These are phyloP conservation scores for Hydractinia symbiolongicarpus DNA, from an alignment of 30 jellyfish, hydroid and myxozoan species.

Conservation along the genomic window DNA sequence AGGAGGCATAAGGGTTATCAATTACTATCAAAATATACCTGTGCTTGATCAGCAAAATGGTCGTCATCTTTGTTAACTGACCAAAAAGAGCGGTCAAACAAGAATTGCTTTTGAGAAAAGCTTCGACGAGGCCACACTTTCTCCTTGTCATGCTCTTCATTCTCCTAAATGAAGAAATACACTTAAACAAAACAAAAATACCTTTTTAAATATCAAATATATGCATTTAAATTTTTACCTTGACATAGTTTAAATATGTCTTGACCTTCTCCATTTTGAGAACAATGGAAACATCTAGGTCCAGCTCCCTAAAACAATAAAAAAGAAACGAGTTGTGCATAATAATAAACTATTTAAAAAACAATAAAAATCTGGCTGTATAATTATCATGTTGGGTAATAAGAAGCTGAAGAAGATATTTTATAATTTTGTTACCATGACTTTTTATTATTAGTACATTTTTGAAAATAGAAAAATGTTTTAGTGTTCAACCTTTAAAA, in stretches of 20 bases:
- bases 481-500: too few species aligned
- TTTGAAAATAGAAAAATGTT: too few species aligned
- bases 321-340: neutral
- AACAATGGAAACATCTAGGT: conserved; percentile 46
- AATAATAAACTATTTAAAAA: neutral
- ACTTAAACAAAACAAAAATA: neutral
- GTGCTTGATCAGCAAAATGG: conserved; percentile 53
- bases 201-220: neutral
- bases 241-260: conserved; percentile 37
- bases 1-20: too few species aligned
- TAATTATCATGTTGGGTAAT: too few species aligned
- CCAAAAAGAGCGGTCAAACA: conserved; percentile 72
- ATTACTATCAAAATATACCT: conserved; percentile 12
- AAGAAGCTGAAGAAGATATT: too few species aligned
- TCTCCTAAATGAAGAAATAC: conserved; percentile 20
- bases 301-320: conserved; percentile 55
- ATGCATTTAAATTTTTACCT: conserved; percentile 25
- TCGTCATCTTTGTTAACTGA: conserved; percentile 57
- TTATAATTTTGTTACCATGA: neutral
- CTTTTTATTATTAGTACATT: too few species aligned
- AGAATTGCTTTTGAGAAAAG: conserved; percentile 47
- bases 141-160: conserved; percentile 40
- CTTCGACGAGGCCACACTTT: conserved; percentile 11
- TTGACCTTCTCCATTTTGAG: conserved; percentile 55
- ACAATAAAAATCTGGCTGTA: neutral